Percentiles rank a stretch among this genome's conserved stretches.
Evolutionary conservation across 2,113 vertebrate species (phyloP).

Genomic region (Crocuta crocuta): DNA sequence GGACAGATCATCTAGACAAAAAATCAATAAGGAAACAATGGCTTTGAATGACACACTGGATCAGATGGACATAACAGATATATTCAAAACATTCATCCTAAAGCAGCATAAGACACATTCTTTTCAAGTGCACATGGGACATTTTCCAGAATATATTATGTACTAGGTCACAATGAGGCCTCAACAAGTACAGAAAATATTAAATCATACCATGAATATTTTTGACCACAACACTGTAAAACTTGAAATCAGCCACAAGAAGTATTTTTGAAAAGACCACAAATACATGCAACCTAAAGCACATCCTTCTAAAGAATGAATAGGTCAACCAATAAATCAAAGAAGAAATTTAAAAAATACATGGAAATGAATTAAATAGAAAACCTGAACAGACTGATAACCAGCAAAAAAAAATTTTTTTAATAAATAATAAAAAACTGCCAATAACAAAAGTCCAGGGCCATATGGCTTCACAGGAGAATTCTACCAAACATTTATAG

Average conservation of each 20-base stretch:
- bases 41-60: neutral
- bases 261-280: neutral
- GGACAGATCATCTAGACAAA: neutral
- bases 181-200: neutral
- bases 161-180: neutral
- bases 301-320: neutral
- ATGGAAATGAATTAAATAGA: neutral
- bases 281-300: neutral
- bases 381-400: neutral
- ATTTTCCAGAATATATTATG: neutral
- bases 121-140: neutral
- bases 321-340: neutral
- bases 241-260: neutral
- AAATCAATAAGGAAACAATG: neutral
- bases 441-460: neutral
- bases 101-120: neutral
- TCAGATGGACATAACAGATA: neutral
- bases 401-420: neutral
- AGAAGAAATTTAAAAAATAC: neutral
- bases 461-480: neutral
- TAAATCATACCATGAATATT: neutral
- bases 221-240: neutral
- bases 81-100: neutral
- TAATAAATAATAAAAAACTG: neutral
- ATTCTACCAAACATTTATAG: neutral